These are phyloP conservation scores for Andricus grossulariae DNA, from an alignment of 1,140 invertebrate genomes.

Conservation along the genomic window DNA sequence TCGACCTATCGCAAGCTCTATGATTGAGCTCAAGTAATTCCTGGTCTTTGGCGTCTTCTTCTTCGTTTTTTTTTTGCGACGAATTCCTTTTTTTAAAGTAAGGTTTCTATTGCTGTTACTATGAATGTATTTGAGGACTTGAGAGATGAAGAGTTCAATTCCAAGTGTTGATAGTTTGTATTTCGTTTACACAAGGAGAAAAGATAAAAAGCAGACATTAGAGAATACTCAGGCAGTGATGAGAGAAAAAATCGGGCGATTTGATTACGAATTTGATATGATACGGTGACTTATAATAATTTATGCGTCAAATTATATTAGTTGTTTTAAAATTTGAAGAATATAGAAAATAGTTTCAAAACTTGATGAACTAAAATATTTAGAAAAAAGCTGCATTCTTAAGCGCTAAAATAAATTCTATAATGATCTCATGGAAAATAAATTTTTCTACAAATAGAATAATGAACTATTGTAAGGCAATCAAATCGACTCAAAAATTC, in stretches of 20 bases:
- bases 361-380: no score
- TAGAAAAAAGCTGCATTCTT: no score
- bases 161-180: neutral
- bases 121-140: neutral
- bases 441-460: no score
- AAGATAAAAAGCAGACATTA: neutral
- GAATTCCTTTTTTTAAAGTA: constrained; percentile 6
- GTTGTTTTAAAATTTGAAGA: no score
- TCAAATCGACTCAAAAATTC: constrained; percentile 1
- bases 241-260: no score
- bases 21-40: constrained; percentile 49
- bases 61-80: constrained; percentile 10
- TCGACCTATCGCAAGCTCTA: constrained; percentile 54
- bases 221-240: neutral
- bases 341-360: no score
- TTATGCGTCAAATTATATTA: no score
- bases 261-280: no score
- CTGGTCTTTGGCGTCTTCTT: constrained; percentile 38
- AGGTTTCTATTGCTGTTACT: constrained; percentile 1
- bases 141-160: constrained; percentile 1
- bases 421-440: no score
- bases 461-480: no score
- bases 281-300: no score
- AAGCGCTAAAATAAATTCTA: no score
- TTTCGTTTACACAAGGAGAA: neutral